phyloP scores from a whole-genome alignment of 2,113 vertebrate genomes.

The Lagopus muta region DNA sequence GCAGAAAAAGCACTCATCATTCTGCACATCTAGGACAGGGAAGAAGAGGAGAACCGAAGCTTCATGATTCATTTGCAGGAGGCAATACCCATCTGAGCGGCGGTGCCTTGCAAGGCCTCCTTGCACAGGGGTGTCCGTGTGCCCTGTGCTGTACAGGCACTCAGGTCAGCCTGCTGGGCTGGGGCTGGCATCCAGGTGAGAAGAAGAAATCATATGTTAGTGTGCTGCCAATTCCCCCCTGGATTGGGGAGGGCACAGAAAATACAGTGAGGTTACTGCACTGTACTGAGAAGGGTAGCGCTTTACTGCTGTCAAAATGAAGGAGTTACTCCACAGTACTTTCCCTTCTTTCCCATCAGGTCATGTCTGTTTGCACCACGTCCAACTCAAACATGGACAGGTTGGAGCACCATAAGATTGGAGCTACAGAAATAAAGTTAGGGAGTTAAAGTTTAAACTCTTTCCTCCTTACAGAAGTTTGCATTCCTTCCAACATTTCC shows the following conservation, averaged over 20 bases:
- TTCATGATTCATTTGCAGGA: neutral
- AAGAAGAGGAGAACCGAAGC: neutral
- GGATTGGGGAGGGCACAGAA: rapidly evolving
- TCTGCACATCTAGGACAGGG: neutral
- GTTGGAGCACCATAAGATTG: rapidly evolving
- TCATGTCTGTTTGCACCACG: neutral
- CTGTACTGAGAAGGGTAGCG: neutral
- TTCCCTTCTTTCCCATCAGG: neutral
- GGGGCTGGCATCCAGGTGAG: neutral
- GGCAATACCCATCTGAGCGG: neutral
- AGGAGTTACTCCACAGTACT: neutral
- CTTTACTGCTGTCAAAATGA: neutral
- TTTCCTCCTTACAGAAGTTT: neutral
- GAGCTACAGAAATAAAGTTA: neutral
- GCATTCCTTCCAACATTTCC: neutral
- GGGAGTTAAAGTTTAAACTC: neutral
- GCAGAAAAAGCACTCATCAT: neutral
- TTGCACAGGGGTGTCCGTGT: rapidly evolving
- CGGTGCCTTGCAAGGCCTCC: neutral
- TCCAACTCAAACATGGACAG: rapidly evolving
- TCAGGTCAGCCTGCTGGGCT: neutral
- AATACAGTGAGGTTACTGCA: neutral
- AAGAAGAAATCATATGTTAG: neutral
- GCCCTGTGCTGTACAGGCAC: rapidly evolving
- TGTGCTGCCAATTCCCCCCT: neutral